Evolutionary conservation across 2,113 vertebrate genomes (phyloP).

Genomic region (zebrafish (Danio rerio)): GRCz12tu NC_133191.1:25959501-25960000

Average conservation of each 20-base stretch:
- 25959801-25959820: neutral
- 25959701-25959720: constrained; percentile 89
- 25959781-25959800: no score
- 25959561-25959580: constrained; percentile 85
- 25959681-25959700: constrained; percentile 89
- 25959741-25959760: neutral
- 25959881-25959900: constrained; percentile 81
- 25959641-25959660: constrained; percentile 47
- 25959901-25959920: constrained; percentile 88
- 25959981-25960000: neutral
- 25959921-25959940: constrained; percentile 88
- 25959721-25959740: constrained; percentile 73
- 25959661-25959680: constrained; percentile 90
- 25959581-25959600: constrained; percentile 87
- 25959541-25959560: constrained; percentile 87
- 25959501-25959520: constrained; percentile 48
- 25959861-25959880: constrained; percentile 86
- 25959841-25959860: constrained; percentile 83
- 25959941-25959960: constrained; percentile 85
- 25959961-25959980: constrained; percentile 72
- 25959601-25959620: constrained; percentile 84
- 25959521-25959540: constrained; percentile 85
- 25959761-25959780: neutral
- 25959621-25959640: constrained; percentile 78
- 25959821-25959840: constrained; percentile 74